A percentile compares a stretch with the other conserved stretches of the same genome.
Evolutionary conservation across 2,113 vertebrate species (phyloP).

Genomic region (Hyaena hyaena): DNA sequence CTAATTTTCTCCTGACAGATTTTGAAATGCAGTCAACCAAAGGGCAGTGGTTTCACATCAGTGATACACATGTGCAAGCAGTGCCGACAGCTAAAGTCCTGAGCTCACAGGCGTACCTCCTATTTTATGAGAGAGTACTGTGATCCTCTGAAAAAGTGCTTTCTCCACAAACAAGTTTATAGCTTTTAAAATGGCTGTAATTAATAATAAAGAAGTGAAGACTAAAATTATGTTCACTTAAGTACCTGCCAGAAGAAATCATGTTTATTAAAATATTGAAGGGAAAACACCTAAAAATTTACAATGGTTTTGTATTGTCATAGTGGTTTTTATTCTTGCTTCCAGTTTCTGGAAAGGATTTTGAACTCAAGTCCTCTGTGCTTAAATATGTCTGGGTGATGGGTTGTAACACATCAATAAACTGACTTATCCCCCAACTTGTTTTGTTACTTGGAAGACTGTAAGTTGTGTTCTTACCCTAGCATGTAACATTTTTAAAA

Average conservation of each 20-base stretch:
- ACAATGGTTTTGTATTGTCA: conserved; percentile 32
- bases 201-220: neutral
- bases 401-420: conserved; percentile 60
- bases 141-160: conserved; percentile 64
- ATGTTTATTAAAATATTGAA: conserved; percentile 41
- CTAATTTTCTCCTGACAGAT: conserved; percentile 71
- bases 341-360: conserved; percentile 27
- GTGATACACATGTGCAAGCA: conserved; percentile 93
- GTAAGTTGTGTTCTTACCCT: neutral
- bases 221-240: conserved; percentile 11
- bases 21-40: conserved; percentile 83
- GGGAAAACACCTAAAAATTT: neutral
- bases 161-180: conserved; percentile 2
- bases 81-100: conserved; percentile 91
- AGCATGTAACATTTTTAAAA: neutral
- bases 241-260: conserved; percentile 53
- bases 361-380: conserved; percentile 38
- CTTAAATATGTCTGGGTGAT: conserved; percentile 3
- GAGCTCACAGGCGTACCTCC: conserved; percentile 96
- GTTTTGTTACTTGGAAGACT: conserved; percentile 53
- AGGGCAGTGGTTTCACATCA: conserved; percentile 97
- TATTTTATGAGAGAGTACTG: conserved; percentile 95
- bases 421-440: conserved; percentile 48
- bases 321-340: conserved; percentile 34
- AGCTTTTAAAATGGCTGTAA: conserved; percentile 67